These are phyloP conservation scores for Empidonax traillii DNA, from an alignment of 2,113 vertebrate species.

Conservation along the genomic window DNA sequence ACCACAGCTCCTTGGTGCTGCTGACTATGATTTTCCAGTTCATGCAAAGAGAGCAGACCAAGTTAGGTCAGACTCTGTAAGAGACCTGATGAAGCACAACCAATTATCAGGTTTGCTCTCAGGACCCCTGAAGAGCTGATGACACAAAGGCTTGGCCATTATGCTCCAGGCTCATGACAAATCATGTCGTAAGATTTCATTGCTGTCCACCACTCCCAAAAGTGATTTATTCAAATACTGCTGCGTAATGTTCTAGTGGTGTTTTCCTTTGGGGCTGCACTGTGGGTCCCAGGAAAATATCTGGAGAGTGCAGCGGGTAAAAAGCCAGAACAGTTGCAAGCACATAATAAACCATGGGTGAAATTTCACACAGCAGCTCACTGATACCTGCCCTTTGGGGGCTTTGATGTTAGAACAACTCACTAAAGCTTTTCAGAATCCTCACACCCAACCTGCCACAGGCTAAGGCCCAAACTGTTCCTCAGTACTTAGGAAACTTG, in stretches of 20 bases:
- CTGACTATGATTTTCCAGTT: neutral
- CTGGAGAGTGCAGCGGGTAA: neutral
- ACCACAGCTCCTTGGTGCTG: neutral
- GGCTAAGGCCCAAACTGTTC: neutral
- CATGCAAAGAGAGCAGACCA: neutral
- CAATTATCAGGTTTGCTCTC: neutral
- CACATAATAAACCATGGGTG: neutral
- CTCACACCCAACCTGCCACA: neutral
- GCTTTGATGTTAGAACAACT: neutral
- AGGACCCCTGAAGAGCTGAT: neutral
- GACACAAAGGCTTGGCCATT: neutral
- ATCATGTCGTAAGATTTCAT: fast-evolving
- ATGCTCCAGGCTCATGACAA: neutral
- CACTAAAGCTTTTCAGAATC: neutral
- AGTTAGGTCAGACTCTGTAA: neutral
- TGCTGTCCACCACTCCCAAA: neutral
- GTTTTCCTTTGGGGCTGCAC: neutral
- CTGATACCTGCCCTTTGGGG: neutral
- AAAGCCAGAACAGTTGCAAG: neutral
- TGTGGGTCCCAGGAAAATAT: neutral
- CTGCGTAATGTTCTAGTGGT: neutral
- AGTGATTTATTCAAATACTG: neutral
- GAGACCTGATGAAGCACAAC: neutral
- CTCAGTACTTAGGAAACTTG: neutral
- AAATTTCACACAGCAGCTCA: neutral